Conservation (phyloP, 2,888 invertebrate genomes). For the Dryomyza anilis region DNA sequence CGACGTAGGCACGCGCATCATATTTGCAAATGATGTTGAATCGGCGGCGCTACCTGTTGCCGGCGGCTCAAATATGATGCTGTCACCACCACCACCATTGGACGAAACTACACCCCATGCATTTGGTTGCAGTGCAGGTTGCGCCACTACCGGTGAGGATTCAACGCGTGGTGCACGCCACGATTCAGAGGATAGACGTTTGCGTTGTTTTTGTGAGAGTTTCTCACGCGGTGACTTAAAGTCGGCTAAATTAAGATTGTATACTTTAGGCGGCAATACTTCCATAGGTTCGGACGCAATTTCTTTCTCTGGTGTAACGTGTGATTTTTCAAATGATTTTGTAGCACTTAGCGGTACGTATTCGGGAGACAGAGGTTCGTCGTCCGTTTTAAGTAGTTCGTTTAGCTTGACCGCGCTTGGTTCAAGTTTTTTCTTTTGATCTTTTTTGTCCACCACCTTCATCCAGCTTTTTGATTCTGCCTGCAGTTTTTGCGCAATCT, state of each 20-base stretch:
- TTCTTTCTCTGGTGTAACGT: background rate
- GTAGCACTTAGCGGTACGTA: constrained; percentile 50
- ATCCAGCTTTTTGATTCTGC: constrained; percentile 52
- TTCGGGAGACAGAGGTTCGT: constrained; percentile 62
- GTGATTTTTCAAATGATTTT: background rate
- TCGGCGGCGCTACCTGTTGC: constrained; percentile 47
- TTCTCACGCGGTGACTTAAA: constrained; percentile 57
- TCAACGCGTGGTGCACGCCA: constrained; percentile 41
- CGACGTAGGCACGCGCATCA: constrained; percentile 42
- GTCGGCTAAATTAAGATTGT: constrained; percentile 51
- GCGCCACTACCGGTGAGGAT: constrained; percentile 38
- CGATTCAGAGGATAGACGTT: constrained; percentile 62
- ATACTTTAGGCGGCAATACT: constrained; percentile 34
- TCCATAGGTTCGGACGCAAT: constrained; percentile 25
- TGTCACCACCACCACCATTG: background rate
- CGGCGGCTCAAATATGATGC: constrained; percentile 34
- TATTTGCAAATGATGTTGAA: constrained; percentile 55
- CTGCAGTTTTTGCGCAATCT: constrained; percentile 35
- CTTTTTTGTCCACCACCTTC: constrained; percentile 61
- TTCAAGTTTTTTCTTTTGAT: constrained; percentile 57
- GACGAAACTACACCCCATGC: constrained; percentile 50
- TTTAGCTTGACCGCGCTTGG: constrained; percentile 42
- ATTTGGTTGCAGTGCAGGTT: constrained; percentile 43
- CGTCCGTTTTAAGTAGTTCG: constrained; percentile 63
- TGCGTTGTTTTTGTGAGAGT: constrained; percentile 67